phyloP scores from a whole-genome alignment of 1,140 invertebrate genomes.

The Drosophila parabipectinata region DNA sequence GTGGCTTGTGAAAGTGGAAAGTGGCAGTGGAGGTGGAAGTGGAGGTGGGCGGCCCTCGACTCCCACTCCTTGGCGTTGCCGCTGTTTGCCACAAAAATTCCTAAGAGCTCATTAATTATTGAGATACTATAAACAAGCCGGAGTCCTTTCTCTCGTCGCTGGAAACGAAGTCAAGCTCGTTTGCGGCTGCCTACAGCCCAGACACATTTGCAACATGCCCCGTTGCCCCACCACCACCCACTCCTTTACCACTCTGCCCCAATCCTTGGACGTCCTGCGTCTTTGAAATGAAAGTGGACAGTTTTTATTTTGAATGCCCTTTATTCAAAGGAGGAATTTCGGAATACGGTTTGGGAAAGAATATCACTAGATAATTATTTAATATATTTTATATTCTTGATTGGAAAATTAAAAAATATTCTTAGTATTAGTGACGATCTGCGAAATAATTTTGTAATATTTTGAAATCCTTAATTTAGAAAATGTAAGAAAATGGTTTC shows the following conservation, averaged over 20 bases:
- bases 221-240: conserved; percentile 1
- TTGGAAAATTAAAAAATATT: too few relatives aligned
- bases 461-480: too few relatives aligned
- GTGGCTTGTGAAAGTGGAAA: not conserved
- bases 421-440: too few relatives aligned
- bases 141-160: conserved; percentile 30
- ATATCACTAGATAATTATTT: not conserved
- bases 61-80: conserved; percentile 23
- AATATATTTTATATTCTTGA: too few relatives aligned
- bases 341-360: not conserved
- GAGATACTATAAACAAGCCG: conserved; percentile 81
- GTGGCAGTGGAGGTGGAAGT: not conserved
- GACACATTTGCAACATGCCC: conserved; percentile 64
- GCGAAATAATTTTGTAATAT: too few relatives aligned
- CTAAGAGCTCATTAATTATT: conserved; percentile 83
- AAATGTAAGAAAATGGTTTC: not conserved
- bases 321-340: conserved; percentile 6
- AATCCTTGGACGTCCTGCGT: not conserved
- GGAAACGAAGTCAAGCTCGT: conserved; percentile 79
- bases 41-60: conserved; percentile 22
- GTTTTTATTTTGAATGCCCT: conserved; percentile 57
- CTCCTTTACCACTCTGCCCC: not conserved
- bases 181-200: conserved; percentile 76
- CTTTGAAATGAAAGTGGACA: conserved; percentile 60
- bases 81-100: conserved; percentile 77